Evolutionary conservation across 2,113 vertebrate species (phyloP).

Genomic region (rat (Rattus norvegicus)): GRCr8 NC_086025.1:20016001-20016500

Average conservation of each 20-base stretch:
- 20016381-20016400: not conserved
- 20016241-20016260: not conserved
- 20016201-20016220: not conserved
- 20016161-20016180: not conserved
- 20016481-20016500: not conserved
- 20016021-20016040: not conserved
- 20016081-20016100: not conserved
- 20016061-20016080: not conserved
- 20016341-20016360: not conserved
- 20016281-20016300: no score
- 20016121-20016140: not conserved
- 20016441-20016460: not conserved
- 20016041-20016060: not conserved
- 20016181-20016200: not conserved
- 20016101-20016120: not conserved
- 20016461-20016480: not conserved
- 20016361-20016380: not conserved
- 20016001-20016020: not conserved
- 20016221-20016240: not conserved
- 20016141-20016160: not conserved
- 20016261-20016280: not conserved
- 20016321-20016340: not conserved
- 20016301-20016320: no score
- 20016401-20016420: not conserved
- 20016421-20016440: conserved; percentile 12